Evolutionary conservation across 2,113 vertebrate species (phyloP), one percentile per base, ranked within the genome.

Genomic region (Channa argus): DNA sequence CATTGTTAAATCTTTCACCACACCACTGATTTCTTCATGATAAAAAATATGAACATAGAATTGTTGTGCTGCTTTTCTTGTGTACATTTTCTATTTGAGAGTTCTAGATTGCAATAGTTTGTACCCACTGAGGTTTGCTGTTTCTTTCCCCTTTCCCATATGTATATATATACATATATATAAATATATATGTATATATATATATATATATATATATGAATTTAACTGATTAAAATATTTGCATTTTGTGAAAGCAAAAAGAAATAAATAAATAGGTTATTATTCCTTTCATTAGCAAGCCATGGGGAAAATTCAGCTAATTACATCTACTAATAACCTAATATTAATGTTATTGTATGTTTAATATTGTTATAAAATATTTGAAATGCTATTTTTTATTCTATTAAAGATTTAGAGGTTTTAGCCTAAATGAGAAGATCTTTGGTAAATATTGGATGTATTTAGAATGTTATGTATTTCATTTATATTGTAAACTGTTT

Each of bases 391-490:
- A 97, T 98, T 99, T 92, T 98, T 97, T 97, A 96, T 98, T 97
- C 96, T 97, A 96, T 97, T 96, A 96, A 96, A 95, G 95, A 97
- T 96, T 88, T 98, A 97, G 97, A 97, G 96, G 95, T 91, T 98
- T 95, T 97, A 98, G 97, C 95, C 95, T 94, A 95, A 96, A 95
- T 95, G 86, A 93, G 87, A 90, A 85, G 78, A 88, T 95, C 93
- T 96, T 94, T 97, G 96, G 96, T 97, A 98, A 97, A 98, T 99
- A 98, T 96, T 97, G 95, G 95, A 96, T 97, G 95, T 98, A 96
- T 97, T 96, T 96, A 97, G 97, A 91, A 84, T 90, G 96, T 96
- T 96, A 96, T 96, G 95, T 91, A 95, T 94, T 95, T 92, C 87
- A 86, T 89, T 95, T 93, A 96, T 95, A 97, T 93, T 97, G 95